A percentile compares a stretch with the other conserved stretches of the same genome.
phyloP scores from a whole-genome alignment of 2,888 invertebrate genomes.

The Himalopsyche kuldschensis region DNA sequence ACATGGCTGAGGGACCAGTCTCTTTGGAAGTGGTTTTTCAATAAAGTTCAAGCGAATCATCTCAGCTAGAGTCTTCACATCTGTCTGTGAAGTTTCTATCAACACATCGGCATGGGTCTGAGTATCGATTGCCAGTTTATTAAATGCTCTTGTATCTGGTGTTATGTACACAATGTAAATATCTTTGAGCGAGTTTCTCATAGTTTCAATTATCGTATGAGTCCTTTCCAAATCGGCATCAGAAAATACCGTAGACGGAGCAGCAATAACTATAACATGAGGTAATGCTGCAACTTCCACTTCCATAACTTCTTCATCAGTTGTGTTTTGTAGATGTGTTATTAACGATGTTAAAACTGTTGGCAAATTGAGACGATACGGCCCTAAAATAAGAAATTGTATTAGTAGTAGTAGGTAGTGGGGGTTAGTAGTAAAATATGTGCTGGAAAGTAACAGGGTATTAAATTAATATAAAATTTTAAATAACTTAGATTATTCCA shows the following conservation, averaged over 20 bases:
- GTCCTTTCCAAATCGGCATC: slow-evolving; percentile 51
- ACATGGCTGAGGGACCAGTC: slow-evolving; percentile 52
- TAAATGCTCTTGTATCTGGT: slow-evolving; percentile 51
- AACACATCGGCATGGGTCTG: slow-evolving; percentile 57
- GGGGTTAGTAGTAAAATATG: too few relatives aligned
- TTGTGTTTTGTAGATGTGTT: slow-evolving; percentile 53
- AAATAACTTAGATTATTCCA: too few relatives aligned
- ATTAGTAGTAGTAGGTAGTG: not conserved
- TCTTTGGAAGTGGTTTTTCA: slow-evolving; percentile 50
- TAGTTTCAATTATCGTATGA: slow-evolving; percentile 50
- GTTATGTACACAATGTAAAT: slow-evolving; percentile 59
- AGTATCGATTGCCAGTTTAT: slow-evolving; percentile 54
- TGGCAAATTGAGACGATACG: slow-evolving; percentile 56
- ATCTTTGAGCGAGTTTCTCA: slow-evolving; percentile 57
- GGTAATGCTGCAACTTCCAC: slow-evolving; percentile 51
- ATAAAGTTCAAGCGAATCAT: slow-evolving; percentile 46
- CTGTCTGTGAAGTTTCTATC: slow-evolving; percentile 43
- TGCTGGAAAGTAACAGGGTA: too few relatives aligned
- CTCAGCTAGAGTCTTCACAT: slow-evolving; percentile 43
- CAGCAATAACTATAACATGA: slow-evolving; percentile 58
- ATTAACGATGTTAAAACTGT: slow-evolving; percentile 55
- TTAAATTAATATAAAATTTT: too few relatives aligned
- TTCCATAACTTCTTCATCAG: slow-evolving; percentile 47
- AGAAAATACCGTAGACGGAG: slow-evolving; percentile 55
- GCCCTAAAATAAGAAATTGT: slow-evolving; percentile 51